Base-by-base conservation (phyloP, 2,888 invertebrate species). In the Brachyptera risi region DNA sequence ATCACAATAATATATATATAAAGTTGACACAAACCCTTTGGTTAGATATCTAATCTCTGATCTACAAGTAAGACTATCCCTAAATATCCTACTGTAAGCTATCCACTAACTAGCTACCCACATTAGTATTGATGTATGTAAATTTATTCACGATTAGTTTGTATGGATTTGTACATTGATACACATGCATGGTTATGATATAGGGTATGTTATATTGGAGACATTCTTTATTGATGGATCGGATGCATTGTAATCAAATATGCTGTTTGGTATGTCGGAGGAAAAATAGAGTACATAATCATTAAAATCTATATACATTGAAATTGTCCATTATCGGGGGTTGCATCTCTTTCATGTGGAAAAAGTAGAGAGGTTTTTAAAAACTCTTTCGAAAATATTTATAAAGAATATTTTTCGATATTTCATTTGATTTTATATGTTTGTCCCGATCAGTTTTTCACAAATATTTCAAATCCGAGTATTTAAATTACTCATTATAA, bases 21-120 rank as follows among this genome's bases (percentile, higher is more conserved):
- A 11, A 37, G 54, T 54, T 51, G 35, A 54, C 35, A 54, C 54
- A 54, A 54, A 35, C 54, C 54, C 54, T 54, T 54, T 54, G 54
- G 54, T 54, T 54, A 54, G 54, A 54, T 54, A 54, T 54, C 37
- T 37, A 54, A 35, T 3, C 31, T 21, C 15, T 21, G 7, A 9
- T 9, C 11, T 2, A 42, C 42, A 5, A 19, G 4, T 19, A 42
- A 19, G 19, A 5, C 3, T 2, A 17, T 21, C 42, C 42, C 42
- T 5, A 47, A 9, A 17, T 17, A 19, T 9, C 27, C 31, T 37
- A 44, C 19, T 37, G 54, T 35, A 54, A 54, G 9, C 35, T 54
- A 54, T 35, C 37, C 37, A 44, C 44, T 19, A n/a, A 44, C 17
- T 19, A 44, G 9, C 15, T 44, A 17, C 15, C 35, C 37, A 7